Evolutionary conservation across 2,888 invertebrate genomes (phyloP), one percentile per base, ranked within the genome.

Genomic region (Eumerus sabulonum): DNA sequence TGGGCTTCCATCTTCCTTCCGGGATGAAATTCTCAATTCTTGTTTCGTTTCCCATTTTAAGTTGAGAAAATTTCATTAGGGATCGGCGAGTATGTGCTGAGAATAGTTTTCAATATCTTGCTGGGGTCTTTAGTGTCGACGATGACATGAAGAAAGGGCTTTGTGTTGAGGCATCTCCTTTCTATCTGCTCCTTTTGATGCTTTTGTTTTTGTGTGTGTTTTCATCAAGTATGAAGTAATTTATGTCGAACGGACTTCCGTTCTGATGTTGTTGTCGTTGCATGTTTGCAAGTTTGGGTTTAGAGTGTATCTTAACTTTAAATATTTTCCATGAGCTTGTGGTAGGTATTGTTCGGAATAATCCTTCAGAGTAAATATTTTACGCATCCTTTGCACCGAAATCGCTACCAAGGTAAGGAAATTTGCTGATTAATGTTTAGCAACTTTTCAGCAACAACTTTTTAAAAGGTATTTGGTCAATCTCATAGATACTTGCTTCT

Each of bases 91-190:
- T 64, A 27, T 70, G 48, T 70, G 42, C 53, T 50, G 51, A 35
- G 53, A 68, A 68, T 76, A 76, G 70, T 76, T 70, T 76, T 76
- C 70, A 42, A 70, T 70, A 70, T 76, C 70, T 54, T 48, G 53
- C 18, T 38, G 11, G 36, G 13, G 27, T 70, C 70, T 27, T 62
- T 67, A n/a, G n/a, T 64, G 64, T 59, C 36, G 53, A 64, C 63
- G 70, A 70, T 76, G 64, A 76, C 70, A 70, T 38, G 70, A 53
- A 59, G 57, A 64, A 64, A 74, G 13, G 13, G 47, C 38, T 51
- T 53, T 68, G 38, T 59, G 59, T 44, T 27, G 38, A 44, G 19
- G 45, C n/a, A 59, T 57, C 44, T 42, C 42, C n/a, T 47, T 51
- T 53, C 44, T 40, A 44, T 50, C 9, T 36, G 42, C 18, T 40